Base-by-base conservation (phyloP, 2,113 vertebrate genomes). In the Pomatostomus ruficeps region DNA sequence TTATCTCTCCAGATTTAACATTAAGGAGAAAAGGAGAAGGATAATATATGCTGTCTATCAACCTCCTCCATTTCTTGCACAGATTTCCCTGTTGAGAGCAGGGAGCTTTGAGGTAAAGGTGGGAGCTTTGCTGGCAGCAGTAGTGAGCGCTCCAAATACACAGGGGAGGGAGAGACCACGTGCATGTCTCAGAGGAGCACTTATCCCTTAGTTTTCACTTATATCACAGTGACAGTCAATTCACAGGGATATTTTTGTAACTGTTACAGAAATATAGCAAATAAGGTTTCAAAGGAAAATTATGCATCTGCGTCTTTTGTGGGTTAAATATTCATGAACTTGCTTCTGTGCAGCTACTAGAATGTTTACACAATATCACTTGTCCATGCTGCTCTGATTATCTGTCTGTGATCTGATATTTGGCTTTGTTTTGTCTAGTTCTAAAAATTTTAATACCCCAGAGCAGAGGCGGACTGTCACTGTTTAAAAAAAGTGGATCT, bases 191-290 rank as follows among this genome's bases (percentile, higher is more conserved):
- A 77, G 55, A 76, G 63, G 62, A 94, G 31, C 84, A 40, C 15
- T 89, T 76, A 57, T 52, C n/a, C 58, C 85, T 65, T 49, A 36
- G 54, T 82, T 85, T 85, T 92, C 45, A 33, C 48, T 65, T 74
- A 49, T 55, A 29, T 67, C 49, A 52, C 62, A 73, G 46, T 52
- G 76, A 63, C 80, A 85, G 31, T 75, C 72, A 81, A 29, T 92
- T 85, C 75, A 80, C 63, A 33, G 46, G 18, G 59, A 43, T 93
- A 84, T 88, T 94, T 96, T 90, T 93, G 67, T 85, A 89, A 43
- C 66, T 46, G 31, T 42, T 92, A 59, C n/a, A 87, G 77, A 95
- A 93, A 76, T 82, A 78, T 2, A 58, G 52, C 72, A 88, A 85
- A 81, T 62, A n/a, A 76, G 24, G 7, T 91, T 95, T 82, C 83